Evolutionary conservation across 2,888 invertebrate species (phyloP).

Genomic region (Zygaena filipendulae): DNA sequence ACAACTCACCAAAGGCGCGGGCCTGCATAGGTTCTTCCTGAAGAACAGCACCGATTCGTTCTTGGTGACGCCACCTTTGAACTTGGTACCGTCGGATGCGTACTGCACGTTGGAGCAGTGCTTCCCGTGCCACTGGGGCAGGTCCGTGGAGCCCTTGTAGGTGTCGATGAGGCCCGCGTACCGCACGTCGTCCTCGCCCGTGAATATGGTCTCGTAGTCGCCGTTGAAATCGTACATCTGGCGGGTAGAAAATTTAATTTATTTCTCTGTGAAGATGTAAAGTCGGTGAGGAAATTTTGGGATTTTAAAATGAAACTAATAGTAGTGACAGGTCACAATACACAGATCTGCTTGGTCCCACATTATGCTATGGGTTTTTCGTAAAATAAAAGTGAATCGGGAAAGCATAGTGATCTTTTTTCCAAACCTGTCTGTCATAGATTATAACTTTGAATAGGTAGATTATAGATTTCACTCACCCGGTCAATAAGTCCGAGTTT

Average conservation of each 20-base stretch:
- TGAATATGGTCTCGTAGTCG: conserved; percentile 82
- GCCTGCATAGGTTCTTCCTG: conserved; percentile 86
- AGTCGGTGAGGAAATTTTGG: too few relatives aligned
- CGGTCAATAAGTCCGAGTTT: conserved; percentile 89
- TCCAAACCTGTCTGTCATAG: too few relatives aligned
- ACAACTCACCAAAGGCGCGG: conserved; percentile 81
- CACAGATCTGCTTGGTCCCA: too few relatives aligned
- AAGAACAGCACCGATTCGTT: conserved; percentile 81
- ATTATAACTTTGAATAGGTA: too few relatives aligned
- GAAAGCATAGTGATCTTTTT: too few relatives aligned
- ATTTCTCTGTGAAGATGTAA: too few relatives aligned
- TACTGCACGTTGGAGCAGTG: conserved; percentile 81
- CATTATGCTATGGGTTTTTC: too few relatives aligned
- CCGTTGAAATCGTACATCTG: conserved; percentile 89
- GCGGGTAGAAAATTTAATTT: neutral
- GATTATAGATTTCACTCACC: too few relatives aligned
- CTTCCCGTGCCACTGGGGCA: conserved; percentile 82
- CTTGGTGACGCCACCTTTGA: conserved; percentile 74
- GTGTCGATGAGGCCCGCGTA: conserved; percentile 79
- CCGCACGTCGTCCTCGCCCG: conserved; percentile 72
- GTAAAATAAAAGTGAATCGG: too few relatives aligned
- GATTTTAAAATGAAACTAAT: too few relatives aligned
- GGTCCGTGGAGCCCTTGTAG: conserved; percentile 75
- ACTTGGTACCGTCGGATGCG: conserved; percentile 89
- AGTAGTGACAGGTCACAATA: too few relatives aligned